Conservation (phyloP, 2,113 vertebrate genomes). For the Zosterops pallidus region DNA sequence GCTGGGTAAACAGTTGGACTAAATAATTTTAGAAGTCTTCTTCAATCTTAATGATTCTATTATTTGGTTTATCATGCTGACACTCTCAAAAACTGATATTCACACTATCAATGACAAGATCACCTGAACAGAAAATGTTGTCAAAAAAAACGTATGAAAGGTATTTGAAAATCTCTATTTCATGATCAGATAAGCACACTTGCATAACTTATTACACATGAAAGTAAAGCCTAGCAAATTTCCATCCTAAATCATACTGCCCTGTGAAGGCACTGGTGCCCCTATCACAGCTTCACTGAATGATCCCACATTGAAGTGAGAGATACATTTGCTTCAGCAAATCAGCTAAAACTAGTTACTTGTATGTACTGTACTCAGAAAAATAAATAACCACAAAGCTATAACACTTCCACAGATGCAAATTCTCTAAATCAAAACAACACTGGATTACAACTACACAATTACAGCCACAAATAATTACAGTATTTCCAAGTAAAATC, state of each 20-base stretch:
- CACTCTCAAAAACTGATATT: not conserved
- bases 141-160: accelerated
- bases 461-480: not conserved
- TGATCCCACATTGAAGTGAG: not conserved
- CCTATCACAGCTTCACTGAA: not conserved
- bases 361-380: not conserved
- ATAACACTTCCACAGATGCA: not conserved
- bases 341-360: not conserved
- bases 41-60: not conserved
- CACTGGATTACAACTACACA: not conserved
- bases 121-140: not conserved
- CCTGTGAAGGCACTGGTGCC: not conserved
- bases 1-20: not conserved
- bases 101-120: not conserved
- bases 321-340: not conserved
- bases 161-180: not conserved
- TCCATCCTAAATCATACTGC: not conserved
- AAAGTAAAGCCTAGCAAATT: not conserved
- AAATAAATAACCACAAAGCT: not conserved
- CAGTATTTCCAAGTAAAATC: not conserved
- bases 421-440: not conserved
- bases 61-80: not conserved
- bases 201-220: too few relatives aligned
- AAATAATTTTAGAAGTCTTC: not conserved
- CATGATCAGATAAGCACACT: not conserved